These are phyloP conservation scores for Autographa pulchrina DNA, from an alignment of 2,888 invertebrate genomes.

Conservation along the genomic window DNA sequence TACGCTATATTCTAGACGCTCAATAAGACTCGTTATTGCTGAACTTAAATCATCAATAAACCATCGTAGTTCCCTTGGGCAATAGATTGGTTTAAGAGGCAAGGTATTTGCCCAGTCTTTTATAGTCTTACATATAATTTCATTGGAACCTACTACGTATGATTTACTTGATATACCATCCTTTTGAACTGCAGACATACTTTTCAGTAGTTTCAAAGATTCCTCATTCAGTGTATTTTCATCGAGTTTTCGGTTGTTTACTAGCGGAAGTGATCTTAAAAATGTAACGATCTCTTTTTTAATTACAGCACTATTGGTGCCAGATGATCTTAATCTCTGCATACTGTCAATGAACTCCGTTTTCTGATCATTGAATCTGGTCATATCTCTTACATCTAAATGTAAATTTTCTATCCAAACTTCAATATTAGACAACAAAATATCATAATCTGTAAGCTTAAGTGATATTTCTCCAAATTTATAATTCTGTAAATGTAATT, in stretches of 20 bases:
- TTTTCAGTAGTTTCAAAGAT: conserved; percentile 21
- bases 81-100: conserved; percentile 20
- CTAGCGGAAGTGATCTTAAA: conserved; percentile 41
- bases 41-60: conserved; percentile 38
- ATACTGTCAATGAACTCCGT: conserved; percentile 40
- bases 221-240: conserved; percentile 21
- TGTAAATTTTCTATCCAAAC: conserved; percentile 43
- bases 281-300: conserved; percentile 45
- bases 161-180: not conserved
- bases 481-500: conserved; percentile 17
- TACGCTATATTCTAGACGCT: conserved; percentile 9
- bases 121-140: conserved; percentile 24
- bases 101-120: conserved; percentile 37
- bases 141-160: not conserved
- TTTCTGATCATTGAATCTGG: conserved; percentile 33
- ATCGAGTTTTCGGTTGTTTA: conserved; percentile 14
- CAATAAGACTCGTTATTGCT: conserved; percentile 23
- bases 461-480: conserved; percentile 15
- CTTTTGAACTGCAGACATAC: not conserved
- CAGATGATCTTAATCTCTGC: conserved; percentile 22
- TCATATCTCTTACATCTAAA: conserved; percentile 24
- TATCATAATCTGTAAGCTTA: not conserved
- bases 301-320: conserved; percentile 22
- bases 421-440: conserved; percentile 36
- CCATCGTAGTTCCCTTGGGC: conserved; percentile 20